Evolutionary conservation across 2,113 vertebrate species (phyloP), one percentile per base, ranked within the genome.

Genomic region (Sturnus vulgaris): DNA sequence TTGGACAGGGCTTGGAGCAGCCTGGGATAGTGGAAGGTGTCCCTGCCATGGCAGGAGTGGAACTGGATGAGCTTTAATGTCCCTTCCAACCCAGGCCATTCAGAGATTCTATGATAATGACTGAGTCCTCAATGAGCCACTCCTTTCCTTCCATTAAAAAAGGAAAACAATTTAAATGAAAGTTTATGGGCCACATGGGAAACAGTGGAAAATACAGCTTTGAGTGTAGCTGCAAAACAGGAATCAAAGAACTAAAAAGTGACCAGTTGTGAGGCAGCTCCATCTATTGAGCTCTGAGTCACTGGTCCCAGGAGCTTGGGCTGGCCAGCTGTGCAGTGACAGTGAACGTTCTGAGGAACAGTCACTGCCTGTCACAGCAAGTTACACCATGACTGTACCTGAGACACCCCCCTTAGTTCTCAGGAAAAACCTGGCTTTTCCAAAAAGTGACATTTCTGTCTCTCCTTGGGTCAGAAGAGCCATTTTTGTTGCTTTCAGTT

Each of bases 251-350:
- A 82, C 11, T 50, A 61, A 53, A 13, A 61, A 33, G 8, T 15
- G 61, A 46, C 49, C 73, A 15, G 8, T 10, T 39, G 59, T 64
- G 81, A 96, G 65, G 64, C 83, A 92, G 23, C 57, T 49, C 56
- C 37, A 3, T 46, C 79, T 42, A 0, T 0, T 60, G 73, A 86
- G 25, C 44, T 78, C 75, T 96, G 93, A 95, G 61, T 95, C 95
- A 92, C 66, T 2, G 3, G 9, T 92, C 91, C 93, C 95, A 65
- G 69, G 94, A 55, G 91, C 82, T 64, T 93, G 89, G 89, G 77
- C 85, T 88, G 86, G 77, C 52, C 83, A 20, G 31, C 37, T 57
- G 39, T 60, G 91, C 61, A 33, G 21, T 6, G 72, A 21, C 8
- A 14, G 35, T 18, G 22, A n/a, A n/a, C 0, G 0, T n/a, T 68